Conservation (phyloP, 2,797 vertebrate genomes). For the Acanthurus leucopareius region DNA sequence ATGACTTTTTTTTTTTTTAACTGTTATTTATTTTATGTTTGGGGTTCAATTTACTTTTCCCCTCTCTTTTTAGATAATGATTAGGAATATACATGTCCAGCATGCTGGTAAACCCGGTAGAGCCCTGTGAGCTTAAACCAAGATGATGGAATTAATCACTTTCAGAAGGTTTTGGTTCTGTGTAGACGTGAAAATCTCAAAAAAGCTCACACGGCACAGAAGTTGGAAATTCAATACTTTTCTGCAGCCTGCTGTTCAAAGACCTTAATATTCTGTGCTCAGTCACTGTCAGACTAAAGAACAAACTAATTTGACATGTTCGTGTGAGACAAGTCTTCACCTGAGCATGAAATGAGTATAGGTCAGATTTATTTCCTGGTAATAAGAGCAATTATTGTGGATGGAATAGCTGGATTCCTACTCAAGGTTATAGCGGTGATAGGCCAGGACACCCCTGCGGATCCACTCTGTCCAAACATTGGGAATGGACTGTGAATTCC, state of each 20-base stretch:
- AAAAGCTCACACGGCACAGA: slow-evolving; percentile 46
- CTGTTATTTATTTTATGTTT: slow-evolving; percentile 23
- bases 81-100: background rate
- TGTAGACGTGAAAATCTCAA: slow-evolving; percentile 43
- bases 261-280: slow-evolving; percentile 46
- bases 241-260: slow-evolving; percentile 40
- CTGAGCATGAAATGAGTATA: slow-evolving; percentile 66
- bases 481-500: slow-evolving; percentile 78
- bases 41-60: background rate
- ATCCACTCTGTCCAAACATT: slow-evolving; percentile 77
- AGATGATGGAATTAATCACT: slow-evolving; percentile 28
- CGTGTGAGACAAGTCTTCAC: slow-evolving; percentile 47
- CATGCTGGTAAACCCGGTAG: background rate
- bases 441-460: slow-evolving; percentile 72
- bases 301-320: slow-evolving; percentile 57
- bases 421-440: slow-evolving; percentile 77
- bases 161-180: slow-evolving; percentile 32
- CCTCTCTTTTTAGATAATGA: background rate
- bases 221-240: slow-evolving; percentile 55
- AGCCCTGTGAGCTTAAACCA: slow-evolving; percentile 11
- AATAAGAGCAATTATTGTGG: slow-evolving; percentile 64
- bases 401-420: slow-evolving; percentile 56
- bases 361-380: slow-evolving; percentile 64
- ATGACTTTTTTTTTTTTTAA: background rate
- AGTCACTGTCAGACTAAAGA: slow-evolving; percentile 52